Evolutionary conservation across 2,113 vertebrate genomes (phyloP), one percentile per base, ranked within the genome.

Genomic region (Syngnathus typhle): DNA sequence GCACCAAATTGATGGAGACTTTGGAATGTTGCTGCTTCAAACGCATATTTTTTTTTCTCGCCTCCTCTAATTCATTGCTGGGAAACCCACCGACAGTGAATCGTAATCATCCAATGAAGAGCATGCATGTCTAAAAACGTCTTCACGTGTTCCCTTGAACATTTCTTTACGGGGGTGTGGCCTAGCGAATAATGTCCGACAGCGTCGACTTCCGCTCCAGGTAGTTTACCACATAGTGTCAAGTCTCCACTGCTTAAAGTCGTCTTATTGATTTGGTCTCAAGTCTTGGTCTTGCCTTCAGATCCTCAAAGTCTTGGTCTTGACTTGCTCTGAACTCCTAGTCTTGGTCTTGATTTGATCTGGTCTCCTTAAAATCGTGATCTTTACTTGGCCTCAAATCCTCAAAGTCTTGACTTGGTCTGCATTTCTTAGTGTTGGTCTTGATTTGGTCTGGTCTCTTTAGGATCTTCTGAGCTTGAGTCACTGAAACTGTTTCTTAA

Each of bases 1-100:
- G 84, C 77, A 75, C 76, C 77, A 78, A 70, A 79, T 83, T 82
- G 70, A 88, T 83, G 75, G 80, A 5, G 79, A 76, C 76, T 82
- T 83, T 80, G 71, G 71, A 76, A 75, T 67, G 64, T 74, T 62
- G 16, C 6, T 18, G 0, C 47, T 49, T 23, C 7, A 19, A 21
- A n/a, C 59, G 41, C 5, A 9, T 59, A 36, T 16, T 46, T 63
- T 63, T 70, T 51, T 6, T 51, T 41, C 6, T 18, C 19, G 49
- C 16, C 38, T 39, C 43, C 38, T 65, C 5, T 66, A 69, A 71
- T 70, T 75, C 60, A 18, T 47, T 47, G 46, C 46, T 16, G 46
- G 46, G 16, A 15, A 47, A 47, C 15, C 15, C 46, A 13, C 16
- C 2, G 13, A 46, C 9, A 21, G 9, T 54, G 52, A 23, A 54